Base-by-base conservation (phyloP, 2,888 invertebrate genomes). In the Stenchaetothrips biformis region DNA sequence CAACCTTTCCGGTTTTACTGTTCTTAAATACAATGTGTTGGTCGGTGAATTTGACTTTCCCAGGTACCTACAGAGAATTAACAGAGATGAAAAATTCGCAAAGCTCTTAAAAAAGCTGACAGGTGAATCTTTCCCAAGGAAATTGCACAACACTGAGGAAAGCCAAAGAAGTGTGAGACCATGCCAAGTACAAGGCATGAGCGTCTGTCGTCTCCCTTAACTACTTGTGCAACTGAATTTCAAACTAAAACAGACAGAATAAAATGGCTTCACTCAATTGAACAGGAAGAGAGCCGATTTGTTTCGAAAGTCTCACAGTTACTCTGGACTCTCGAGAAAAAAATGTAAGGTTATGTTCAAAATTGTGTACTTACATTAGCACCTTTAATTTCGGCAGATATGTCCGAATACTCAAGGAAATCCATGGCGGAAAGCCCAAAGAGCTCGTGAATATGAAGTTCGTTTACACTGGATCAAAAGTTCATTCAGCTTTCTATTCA, bases 1-100 rank as follows among this genome's bases (percentile, higher is more conserved):
- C 98, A 0, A 98, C 95, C 88, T 97, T 98, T 2, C 99, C 99
- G 0, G 98, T 99, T 88, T 96, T 97, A 83, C 91, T 94, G 87
- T 98, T 98, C 87, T 98, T 98, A 86, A 98, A 99, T 79, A 95
- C 90, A 59, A 99, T 93, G 84, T 92, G 92, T 85, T 95, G 94
- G 83, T 97, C 96, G 0, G 96, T 95, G 87, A 99, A 91, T 87
- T 98, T 98, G 59, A 99, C 87, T 82, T 95, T 91, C 0, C 98
- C 99, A 9, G 94, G 92, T 79, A 95, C 94, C 98, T 98, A 85
- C 78, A 88, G 88, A 83, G 82, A 83, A 80, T 79, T 67, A 81
- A 82, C 77, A 78, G 77, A 53, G 53, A 80, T 78, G 67, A 18
- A 78, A 13, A 48, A 77, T 49, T 27, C 77, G 59, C 74, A 27